These are phyloP conservation scores for Lordiphosa stackelbergi DNA, from an alignment of 1,140 invertebrate genomes.

Conservation along the genomic window DNA sequence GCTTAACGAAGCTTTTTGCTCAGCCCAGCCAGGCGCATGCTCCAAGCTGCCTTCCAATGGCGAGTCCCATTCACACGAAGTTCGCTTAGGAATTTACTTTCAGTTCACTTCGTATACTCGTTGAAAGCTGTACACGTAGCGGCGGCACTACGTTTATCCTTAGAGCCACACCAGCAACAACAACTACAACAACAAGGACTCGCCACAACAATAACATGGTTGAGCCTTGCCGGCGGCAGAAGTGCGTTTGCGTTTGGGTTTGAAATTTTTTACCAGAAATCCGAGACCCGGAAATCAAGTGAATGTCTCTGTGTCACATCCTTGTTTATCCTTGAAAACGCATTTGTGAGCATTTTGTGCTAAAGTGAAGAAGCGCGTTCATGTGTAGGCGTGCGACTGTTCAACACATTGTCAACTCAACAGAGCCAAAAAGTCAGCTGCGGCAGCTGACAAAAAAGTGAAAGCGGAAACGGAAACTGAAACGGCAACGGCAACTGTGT, in stretches of 20 bases:
- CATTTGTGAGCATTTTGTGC: conserved; percentile 18
- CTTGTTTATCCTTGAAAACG: conserved; percentile 39
- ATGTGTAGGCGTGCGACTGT: conserved; percentile 9
- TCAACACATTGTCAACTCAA: conserved; percentile 27
- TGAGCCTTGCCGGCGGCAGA: conserved; percentile 31
- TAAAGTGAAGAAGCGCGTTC: conserved; percentile 29
- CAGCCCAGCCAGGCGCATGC: conserved; percentile 24
- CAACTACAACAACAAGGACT: conserved; percentile 30
- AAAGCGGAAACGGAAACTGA: conserved; percentile 53
- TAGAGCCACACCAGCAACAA: conserved; percentile 13
- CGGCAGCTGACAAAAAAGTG: conserved; percentile 34
- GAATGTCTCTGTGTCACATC: conserved; percentile 16
- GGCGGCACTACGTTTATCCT: conserved; percentile 1
- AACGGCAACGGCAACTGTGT: conserved; percentile 5
- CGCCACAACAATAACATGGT: conserved; percentile 29
- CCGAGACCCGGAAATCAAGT: neutral
- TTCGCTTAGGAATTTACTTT: conserved; percentile 19
- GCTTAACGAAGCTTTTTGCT: conserved; percentile 37
- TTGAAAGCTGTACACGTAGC: conserved; percentile 62
- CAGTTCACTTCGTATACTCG: conserved; percentile 72
- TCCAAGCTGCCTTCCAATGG: conserved; percentile 44
- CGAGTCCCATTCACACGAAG: conserved; percentile 32
- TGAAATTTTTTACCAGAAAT: conserved; percentile 17
- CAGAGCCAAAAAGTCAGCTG: conserved; percentile 36
- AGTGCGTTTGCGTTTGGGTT: conserved; percentile 22